These are phyloP conservation scores for Steinernema carpocapsae DNA, from an alignment of 2,888 invertebrate genomes.

Conservation along the genomic window DNA sequence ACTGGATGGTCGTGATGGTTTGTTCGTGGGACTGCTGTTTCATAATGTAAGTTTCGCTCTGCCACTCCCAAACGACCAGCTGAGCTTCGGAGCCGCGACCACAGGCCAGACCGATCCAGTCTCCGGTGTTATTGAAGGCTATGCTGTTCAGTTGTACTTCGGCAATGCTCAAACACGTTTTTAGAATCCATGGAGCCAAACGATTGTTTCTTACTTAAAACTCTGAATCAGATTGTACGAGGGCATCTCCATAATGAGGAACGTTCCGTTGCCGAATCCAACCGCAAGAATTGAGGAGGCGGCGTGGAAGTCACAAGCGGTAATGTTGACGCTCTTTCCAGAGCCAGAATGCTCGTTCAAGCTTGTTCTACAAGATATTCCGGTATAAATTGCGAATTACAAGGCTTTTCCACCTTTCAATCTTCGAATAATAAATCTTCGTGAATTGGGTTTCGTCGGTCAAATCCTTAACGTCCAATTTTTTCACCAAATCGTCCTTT, in stretches of 20 bases:
- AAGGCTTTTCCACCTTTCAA: slow-evolving; percentile 48
- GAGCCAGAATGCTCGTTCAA: slow-evolving; percentile 32
- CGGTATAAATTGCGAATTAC: background rate
- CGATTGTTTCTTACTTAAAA: slow-evolving; percentile 71
- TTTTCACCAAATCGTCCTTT: slow-evolving; percentile 52
- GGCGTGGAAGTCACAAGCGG: slow-evolving; percentile 84
- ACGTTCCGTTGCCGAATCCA: slow-evolving; percentile 88
- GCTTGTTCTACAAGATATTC: slow-evolving; percentile 45
- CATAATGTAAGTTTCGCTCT: slow-evolving; percentile 95
- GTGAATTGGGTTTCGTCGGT: slow-evolving; percentile 39
- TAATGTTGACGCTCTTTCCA: slow-evolving; percentile 71
- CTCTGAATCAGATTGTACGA: slow-evolving; percentile 90
- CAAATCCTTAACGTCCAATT: slow-evolving; percentile 31
- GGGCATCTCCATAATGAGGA: slow-evolving; percentile 91
- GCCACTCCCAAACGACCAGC: slow-evolving; percentile 98
- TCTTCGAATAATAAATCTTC: slow-evolving; percentile 33
- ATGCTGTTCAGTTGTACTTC: slow-evolving; percentile 83
- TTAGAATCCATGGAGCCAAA: background rate
- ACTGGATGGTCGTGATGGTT: slow-evolving; percentile 86
- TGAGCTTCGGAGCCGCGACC: slow-evolving; percentile 74
- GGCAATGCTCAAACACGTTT: slow-evolving; percentile 79
- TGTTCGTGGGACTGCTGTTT: slow-evolving; percentile 96
- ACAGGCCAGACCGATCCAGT: slow-evolving; percentile 86
- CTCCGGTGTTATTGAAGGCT: slow-evolving; percentile 83
- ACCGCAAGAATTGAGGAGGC: slow-evolving; percentile 82